Conservation (phyloP, 1,140 invertebrate species). For the Vollenhovia emeryi region DNA sequence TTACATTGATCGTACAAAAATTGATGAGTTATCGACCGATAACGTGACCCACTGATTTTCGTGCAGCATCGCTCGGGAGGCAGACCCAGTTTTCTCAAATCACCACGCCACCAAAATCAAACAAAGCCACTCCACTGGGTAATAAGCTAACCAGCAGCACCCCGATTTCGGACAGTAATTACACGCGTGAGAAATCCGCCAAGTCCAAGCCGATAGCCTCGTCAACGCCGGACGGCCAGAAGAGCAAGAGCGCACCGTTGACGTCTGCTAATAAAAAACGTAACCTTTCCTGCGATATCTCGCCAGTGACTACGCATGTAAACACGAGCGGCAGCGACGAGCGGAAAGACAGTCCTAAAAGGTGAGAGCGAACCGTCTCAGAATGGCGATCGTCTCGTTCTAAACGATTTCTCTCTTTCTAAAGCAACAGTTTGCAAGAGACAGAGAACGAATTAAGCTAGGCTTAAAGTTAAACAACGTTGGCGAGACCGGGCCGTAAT, state of each 20-base stretch:
- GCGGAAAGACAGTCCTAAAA: constrained; percentile 69
- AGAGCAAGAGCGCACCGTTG: neutral
- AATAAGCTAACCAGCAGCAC: constrained; percentile 77
- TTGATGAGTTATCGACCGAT: neutral
- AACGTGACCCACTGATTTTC: constrained; percentile 10
- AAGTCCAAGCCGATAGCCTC: constrained; percentile 77
- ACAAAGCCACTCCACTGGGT: constrained; percentile 10
- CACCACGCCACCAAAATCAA: constrained; percentile 66
- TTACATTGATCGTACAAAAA: too few species aligned
- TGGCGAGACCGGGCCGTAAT: too few species aligned
- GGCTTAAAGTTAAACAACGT: too few species aligned
- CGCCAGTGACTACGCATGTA: constrained; percentile 78
- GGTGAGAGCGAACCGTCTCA: constrained; percentile 43
- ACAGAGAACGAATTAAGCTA: too few species aligned
- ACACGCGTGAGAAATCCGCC: constrained; percentile 50
- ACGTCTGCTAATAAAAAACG: constrained; percentile 55
- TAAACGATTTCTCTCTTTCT: too few species aligned
- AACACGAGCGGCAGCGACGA: constrained; percentile 74
- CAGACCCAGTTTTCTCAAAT: neutral
- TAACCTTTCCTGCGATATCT: constrained; percentile 74
- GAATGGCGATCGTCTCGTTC: neutral
- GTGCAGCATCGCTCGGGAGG: constrained; percentile 58
- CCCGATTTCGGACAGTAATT: constrained; percentile 68
- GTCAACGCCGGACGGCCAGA: constrained; percentile 76
- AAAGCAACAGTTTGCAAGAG: too few species aligned